phyloP scores from a whole-genome alignment of 2,888 invertebrate species.

The Schizaphis graminum region DNA sequence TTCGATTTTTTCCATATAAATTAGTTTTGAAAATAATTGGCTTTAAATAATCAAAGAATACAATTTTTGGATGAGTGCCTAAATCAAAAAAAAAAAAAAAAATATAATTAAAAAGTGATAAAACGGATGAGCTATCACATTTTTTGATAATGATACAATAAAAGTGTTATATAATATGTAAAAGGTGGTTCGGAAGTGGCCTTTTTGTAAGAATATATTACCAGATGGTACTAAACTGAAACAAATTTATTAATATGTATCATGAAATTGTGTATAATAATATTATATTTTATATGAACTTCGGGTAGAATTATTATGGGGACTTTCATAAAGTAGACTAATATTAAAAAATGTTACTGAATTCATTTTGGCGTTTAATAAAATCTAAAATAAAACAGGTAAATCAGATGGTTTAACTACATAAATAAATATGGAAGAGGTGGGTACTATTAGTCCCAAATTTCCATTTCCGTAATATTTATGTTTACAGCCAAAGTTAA shows the following conservation, averaged over 20 bases:
- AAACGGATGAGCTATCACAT: neutral
- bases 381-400: conserved; percentile 12
- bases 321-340: neutral
- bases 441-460: neutral
- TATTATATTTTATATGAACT: neutral
- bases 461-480: conserved; percentile 41
- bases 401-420: conserved; percentile 7
- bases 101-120: neutral
- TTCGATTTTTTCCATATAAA: neutral
- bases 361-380: neutral
- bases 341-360: neutral
- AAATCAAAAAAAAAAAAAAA: neutral
- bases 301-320: neutral
- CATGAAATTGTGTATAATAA: neutral
- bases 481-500: neutral
- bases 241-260: neutral
- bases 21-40: neutral
- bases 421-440: conserved; percentile 13
- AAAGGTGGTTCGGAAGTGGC: neutral
- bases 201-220: neutral
- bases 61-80: neutral
- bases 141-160: neutral
- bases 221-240: neutral
- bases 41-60: neutral
- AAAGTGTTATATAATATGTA: neutral